A percentile compares a stretch with the other conserved stretches of the same genome.
Evolutionary conservation across 2,797 vertebrate species (phyloP).

Genomic region (Hephaestus fuliginosus): DNA sequence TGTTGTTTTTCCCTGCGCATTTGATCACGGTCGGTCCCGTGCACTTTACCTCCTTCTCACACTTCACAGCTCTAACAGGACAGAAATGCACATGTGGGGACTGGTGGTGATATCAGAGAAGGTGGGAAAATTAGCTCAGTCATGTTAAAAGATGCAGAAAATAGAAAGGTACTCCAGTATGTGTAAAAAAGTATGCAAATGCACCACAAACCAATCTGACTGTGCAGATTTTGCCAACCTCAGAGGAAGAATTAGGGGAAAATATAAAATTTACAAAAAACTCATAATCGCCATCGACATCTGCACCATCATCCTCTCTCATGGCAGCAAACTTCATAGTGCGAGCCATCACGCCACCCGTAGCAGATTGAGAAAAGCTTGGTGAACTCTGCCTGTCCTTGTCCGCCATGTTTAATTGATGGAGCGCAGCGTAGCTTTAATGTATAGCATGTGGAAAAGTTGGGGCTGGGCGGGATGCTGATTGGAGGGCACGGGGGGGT

Average conservation of each 20-base stretch:
- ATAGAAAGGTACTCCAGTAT: background rate
- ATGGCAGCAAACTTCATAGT: conserved; percentile 14
- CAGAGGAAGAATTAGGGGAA: background rate
- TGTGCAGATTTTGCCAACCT: background rate
- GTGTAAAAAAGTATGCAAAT: background rate
- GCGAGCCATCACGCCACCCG: conserved; percentile 25
- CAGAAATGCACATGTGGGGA: conserved; percentile 18
- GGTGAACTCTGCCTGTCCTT: conserved; percentile 78
- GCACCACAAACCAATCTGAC: background rate
- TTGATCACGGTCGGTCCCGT: conserved; percentile 19
- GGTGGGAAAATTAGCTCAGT: background rate
- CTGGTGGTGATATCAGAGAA: background rate
- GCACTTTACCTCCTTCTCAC: conserved; percentile 40
- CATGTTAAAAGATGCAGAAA: background rate
- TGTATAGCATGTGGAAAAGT: conserved; percentile 67
- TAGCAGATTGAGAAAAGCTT: conserved; percentile 48
- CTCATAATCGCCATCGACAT: background rate
- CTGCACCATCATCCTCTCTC: background rate
- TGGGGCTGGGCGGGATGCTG: conserved; percentile 26
- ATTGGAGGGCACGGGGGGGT: conserved; percentile 60
- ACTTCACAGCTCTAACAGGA: conserved; percentile 36
- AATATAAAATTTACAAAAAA: background rate
- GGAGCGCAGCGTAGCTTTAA: conserved; percentile 63
- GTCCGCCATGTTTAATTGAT: conserved; percentile 80
- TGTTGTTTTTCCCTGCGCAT: conserved; percentile 43